phyloP scores from a whole-genome alignment of 1,140 invertebrate species.

The Halotydeus destructor region DNA sequence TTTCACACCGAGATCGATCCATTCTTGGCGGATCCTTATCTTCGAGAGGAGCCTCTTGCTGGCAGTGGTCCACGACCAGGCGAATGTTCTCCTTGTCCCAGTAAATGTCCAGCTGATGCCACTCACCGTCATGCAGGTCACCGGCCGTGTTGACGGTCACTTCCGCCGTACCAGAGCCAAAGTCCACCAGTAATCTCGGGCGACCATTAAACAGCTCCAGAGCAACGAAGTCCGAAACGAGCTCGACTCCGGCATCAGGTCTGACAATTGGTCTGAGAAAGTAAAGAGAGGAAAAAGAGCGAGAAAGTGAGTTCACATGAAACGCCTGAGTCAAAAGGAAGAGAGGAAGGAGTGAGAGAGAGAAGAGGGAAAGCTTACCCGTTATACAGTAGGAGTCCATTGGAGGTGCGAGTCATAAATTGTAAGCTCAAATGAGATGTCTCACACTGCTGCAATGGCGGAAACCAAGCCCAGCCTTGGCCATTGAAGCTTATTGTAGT shows the following conservation, averaged over 20 bases:
- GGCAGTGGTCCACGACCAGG: conserved; percentile 78
- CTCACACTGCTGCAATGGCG: conserved; percentile 83
- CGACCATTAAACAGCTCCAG: conserved; percentile 74
- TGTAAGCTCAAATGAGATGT: conserved; percentile 81
- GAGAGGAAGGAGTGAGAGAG: too few species aligned
- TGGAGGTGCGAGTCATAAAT: conserved; percentile 64
- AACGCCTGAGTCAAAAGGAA: too few species aligned
- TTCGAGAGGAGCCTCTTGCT: conserved; percentile 59
- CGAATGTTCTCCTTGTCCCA: conserved; percentile 69
- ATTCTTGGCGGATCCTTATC: conserved; percentile 46
- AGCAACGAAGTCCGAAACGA: conserved; percentile 62
- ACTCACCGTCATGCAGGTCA: conserved; percentile 72
- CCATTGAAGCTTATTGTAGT: conserved; percentile 67
- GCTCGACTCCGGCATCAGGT: conserved; percentile 46
- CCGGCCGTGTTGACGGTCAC: conserved; percentile 65
- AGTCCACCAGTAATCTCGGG: conserved; percentile 71
- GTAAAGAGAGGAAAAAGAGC: too few species aligned
- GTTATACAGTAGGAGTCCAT: conserved; percentile 85
- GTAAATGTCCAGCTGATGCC: conserved; percentile 86
- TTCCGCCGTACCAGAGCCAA: conserved; percentile 79
- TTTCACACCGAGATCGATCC: conserved; percentile 68
- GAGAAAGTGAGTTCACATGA: too few species aligned
- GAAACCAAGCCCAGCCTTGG: conserved; percentile 87
- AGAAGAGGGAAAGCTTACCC: too few species aligned
- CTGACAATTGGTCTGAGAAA: conserved; percentile 78